Base-by-base conservation (phyloP, 2,888 invertebrate genomes). In the Acleris holmiana region DNA sequence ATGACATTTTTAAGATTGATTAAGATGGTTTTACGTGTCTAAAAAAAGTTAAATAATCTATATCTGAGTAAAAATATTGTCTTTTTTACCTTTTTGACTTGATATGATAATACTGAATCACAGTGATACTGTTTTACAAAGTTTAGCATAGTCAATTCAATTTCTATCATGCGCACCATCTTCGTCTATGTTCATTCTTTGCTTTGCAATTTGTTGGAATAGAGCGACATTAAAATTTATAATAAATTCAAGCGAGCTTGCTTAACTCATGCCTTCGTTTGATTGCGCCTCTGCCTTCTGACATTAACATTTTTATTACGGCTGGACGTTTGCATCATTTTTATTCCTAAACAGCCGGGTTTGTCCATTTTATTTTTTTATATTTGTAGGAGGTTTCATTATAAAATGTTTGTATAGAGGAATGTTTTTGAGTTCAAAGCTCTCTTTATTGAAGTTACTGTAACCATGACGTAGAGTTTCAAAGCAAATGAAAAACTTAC, bases 191-290 rank as follows among this genome's bases (percentile, higher is more conserved):
- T 15, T 35, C 13, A 35, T 35, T 44, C 23, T 25, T 23, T 44
- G 44, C 23, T 18, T 48, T 50, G 25, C 67, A 48, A 48, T 18
- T 61, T 58, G 44, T 47, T 58, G 48, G 19, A 41, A 49, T 56
- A 51, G 46, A 56, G 17, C 35, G 19, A 18, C 56, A 79, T 79
- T 79, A 73, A 78, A 78, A 78, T 79, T 76, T 73, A 75, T 76
- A 73, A 79, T 75, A 75, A 74, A 69, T 75, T 77, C 71, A 71
- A 77, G 72, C 67, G 60, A 63, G 35, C 60, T 60, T 44, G 66
- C 10, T 46, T 18, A 25, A 56, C 25, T 17, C 25, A 15, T 29
- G 44, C 56, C 46, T 44, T 18, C 46, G 46, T 56, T 79, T 76
- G 76, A 78, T 76, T 75, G 72, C 76, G 48, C 68, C 69, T 68